These are phyloP conservation scores for Dolichallabes microphthalmus DNA, from an alignment of 2,113 vertebrate species.

Conservation along the genomic window DNA sequence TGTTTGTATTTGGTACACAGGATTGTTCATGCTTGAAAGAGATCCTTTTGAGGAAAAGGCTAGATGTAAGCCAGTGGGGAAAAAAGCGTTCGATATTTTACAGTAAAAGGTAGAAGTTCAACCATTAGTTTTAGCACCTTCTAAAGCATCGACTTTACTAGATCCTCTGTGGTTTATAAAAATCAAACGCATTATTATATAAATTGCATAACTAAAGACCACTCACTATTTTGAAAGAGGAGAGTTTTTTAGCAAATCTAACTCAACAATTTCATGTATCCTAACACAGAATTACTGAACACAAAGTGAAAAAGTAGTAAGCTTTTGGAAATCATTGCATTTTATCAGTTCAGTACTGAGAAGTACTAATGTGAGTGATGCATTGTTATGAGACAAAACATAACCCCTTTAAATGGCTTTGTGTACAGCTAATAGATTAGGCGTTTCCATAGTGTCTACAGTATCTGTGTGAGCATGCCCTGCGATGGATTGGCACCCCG, in stretches of 20 bases:
- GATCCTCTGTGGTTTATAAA: neutral
- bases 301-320: neutral
- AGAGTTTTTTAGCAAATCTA: neutral
- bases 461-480: too few species aligned
- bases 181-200: neutral
- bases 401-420: neutral
- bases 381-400: neutral
- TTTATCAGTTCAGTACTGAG: neutral
- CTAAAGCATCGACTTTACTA: neutral
- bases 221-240: neutral
- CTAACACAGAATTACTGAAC: neutral
- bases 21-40: constrained; percentile 19
- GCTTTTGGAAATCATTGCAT: neutral
- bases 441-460: too few species aligned
- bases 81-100: neutral
- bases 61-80: neutral
- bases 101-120: neutral
- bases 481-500: too few species aligned
- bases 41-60: neutral
- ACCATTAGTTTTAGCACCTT: neutral
- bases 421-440: neutral
- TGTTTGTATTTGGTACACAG: neutral
- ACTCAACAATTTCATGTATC: too few species aligned
- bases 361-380: neutral
- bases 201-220: neutral